phyloP scores from a whole-genome alignment of 2,113 vertebrate genomes.

The Dipodomys spectabilis region DNA sequence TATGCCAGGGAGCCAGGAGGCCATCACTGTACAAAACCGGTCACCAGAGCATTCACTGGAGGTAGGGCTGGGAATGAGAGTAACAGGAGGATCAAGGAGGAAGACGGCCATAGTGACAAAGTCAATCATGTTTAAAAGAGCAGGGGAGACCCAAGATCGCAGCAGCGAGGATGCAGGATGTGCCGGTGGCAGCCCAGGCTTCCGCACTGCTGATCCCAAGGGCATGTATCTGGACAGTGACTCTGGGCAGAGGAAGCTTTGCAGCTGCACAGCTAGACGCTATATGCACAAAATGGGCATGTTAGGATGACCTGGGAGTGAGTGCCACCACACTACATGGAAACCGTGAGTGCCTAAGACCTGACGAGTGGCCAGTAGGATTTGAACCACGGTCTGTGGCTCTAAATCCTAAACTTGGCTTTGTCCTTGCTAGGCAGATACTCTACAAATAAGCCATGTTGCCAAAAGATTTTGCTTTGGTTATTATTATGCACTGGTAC shows the following conservation, averaged over 20 bases:
- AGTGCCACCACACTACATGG: not conserved
- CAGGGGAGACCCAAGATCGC: not conserved
- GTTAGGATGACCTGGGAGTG: not conserved
- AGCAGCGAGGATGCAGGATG: not conserved
- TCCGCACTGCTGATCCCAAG: not conserved
- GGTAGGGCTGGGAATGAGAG: not conserved
- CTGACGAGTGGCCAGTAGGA: not conserved
- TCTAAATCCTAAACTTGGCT: not conserved
- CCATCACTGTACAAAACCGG: not conserved
- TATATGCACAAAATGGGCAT: not conserved
- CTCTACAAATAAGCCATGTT: no score
- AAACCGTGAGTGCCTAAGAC: not conserved
- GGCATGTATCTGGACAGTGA: not conserved
- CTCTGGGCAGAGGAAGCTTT: not conserved
- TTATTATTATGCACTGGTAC: no score
- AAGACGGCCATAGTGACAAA: not conserved
- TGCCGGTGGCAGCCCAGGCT: rapidly evolving
- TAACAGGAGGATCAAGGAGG: not conserved
- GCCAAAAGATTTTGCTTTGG: no score
- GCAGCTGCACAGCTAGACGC: not conserved
- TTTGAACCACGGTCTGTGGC: not conserved
- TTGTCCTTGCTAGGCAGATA: no score
- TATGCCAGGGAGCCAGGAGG: not conserved
- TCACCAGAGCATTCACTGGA: no score
- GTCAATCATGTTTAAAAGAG: not conserved